A percentile compares a stretch with the other conserved stretches of the same genome.
These are phyloP conservation scores for Meloidogyne chitwoodi DNA, from an alignment of 1,140 invertebrate genomes.

Conservation along the genomic window DNA sequence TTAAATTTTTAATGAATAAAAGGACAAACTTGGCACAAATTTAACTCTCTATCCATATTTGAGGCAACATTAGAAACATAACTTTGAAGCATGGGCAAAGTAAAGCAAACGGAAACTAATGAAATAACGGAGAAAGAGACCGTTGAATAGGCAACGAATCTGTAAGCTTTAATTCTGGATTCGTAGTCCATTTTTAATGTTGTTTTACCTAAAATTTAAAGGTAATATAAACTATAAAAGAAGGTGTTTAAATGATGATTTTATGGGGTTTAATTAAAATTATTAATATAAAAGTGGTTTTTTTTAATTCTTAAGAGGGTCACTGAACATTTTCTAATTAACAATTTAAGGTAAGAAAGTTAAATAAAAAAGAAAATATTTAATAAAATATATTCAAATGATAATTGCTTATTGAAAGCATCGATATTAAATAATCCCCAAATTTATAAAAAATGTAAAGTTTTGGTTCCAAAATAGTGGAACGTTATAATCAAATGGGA, in stretches of 20 bases:
- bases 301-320: no score
- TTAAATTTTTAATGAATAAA: neutral
- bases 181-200: constrained; percentile 32
- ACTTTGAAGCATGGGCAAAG: constrained; percentile 54
- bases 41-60: constrained; percentile 52
- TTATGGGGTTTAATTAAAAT: no score
- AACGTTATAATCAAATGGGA: neutral
- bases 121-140: constrained; percentile 48
- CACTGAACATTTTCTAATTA: no score
- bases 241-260: no score
- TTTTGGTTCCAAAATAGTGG: neutral
- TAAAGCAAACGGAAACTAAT: constrained; percentile 46
- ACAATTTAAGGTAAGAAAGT: no score
- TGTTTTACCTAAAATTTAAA: no score
- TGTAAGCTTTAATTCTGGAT: constrained; percentile 43
- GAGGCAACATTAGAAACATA: constrained; percentile 53
- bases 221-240: constrained; percentile 3
- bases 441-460: neutral
- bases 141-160: constrained; percentile 46
- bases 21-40: constrained; percentile 47
- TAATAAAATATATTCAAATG: neutral
- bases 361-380: neutral
- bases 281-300: no score
- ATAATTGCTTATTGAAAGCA: neutral
- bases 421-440: neutral